phyloP scores from a whole-genome alignment of 30 jellyfish, hydroid and myxozoan genomes.

The Chrysaora quinquecirrha region DNA sequence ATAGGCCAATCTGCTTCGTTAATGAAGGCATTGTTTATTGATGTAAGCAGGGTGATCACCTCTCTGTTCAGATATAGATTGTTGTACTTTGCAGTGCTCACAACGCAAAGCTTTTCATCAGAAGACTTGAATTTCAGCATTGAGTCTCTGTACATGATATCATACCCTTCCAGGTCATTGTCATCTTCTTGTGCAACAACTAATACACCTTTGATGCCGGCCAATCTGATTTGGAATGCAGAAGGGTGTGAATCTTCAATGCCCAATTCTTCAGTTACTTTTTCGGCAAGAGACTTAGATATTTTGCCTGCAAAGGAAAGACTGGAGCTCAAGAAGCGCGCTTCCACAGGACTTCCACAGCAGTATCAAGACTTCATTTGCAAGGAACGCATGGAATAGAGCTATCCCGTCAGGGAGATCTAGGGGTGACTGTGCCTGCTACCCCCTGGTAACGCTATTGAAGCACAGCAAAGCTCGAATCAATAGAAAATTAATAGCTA shows the following conservation, averaged over 20 bases:
- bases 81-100: constrained; percentile 26
- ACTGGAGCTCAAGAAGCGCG: too few species aligned
- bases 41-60: constrained; percentile 72
- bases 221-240: constrained; percentile 67
- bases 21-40: constrained; percentile 20
- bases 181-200: constrained; percentile 54
- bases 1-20: constrained; percentile 21
- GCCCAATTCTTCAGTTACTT: constrained; percentile 30
- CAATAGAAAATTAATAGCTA: too few species aligned
- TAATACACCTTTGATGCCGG: constrained; percentile 83
- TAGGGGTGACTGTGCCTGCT: too few species aligned
- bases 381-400: too few species aligned
- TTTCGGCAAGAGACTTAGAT: constrained; percentile 29
- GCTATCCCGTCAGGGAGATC: too few species aligned
- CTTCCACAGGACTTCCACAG: too few species aligned
- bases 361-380: too few species aligned
- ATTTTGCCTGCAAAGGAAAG: constrained; percentile 65
- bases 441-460: too few species aligned
- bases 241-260: constrained; percentile 45
- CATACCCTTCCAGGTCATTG: constrained; percentile 35
- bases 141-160: constrained; percentile 63
- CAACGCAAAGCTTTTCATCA: constrained; percentile 51
- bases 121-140: constrained; percentile 63
- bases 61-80: constrained; percentile 69
- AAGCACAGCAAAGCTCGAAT: too few species aligned